These are phyloP conservation scores for Chauna torquata DNA, from an alignment of 2,113 vertebrate genomes.

Conservation along the genomic window DNA sequence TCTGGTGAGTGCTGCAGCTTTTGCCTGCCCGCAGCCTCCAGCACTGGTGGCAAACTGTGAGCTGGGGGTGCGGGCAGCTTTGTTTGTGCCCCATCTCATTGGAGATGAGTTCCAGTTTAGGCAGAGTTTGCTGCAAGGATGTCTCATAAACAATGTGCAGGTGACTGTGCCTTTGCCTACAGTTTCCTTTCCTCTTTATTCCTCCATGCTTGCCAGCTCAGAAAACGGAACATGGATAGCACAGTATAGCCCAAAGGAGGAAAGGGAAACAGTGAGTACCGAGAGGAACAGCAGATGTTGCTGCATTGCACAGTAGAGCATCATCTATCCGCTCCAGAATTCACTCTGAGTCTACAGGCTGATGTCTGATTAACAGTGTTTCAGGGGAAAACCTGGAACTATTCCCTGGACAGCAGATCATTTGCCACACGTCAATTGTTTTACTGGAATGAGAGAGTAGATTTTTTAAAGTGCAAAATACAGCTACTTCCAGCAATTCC, in stretches of 20 bases:
- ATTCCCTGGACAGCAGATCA: neutral
- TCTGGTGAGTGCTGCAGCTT: neutral
- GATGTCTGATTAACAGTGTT: rapidly evolving
- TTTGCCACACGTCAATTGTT: rapidly evolving
- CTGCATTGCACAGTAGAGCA: neutral
- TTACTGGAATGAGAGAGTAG: neutral
- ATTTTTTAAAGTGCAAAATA: neutral
- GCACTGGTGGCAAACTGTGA: rapidly evolving
- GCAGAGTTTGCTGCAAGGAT: neutral
- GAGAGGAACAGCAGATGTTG: neutral
- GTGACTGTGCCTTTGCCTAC: neutral
- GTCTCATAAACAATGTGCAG: neutral
- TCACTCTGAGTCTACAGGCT: neutral
- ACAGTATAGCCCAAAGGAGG: neutral
- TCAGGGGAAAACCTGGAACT: neutral
- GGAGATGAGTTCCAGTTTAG: neutral
- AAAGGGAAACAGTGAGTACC: neutral
- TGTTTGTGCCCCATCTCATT: rapidly evolving
- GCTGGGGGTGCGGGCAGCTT: neutral
- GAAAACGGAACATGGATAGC: neutral
- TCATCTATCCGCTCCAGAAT: neutral
- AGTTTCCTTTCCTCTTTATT: neutral
- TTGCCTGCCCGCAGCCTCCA: neutral
- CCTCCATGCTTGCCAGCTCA: neutral
- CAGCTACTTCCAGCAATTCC: neutral